phyloP scores from a whole-genome alignment of 2,113 vertebrate species.

The Passer domesticus region DNA sequence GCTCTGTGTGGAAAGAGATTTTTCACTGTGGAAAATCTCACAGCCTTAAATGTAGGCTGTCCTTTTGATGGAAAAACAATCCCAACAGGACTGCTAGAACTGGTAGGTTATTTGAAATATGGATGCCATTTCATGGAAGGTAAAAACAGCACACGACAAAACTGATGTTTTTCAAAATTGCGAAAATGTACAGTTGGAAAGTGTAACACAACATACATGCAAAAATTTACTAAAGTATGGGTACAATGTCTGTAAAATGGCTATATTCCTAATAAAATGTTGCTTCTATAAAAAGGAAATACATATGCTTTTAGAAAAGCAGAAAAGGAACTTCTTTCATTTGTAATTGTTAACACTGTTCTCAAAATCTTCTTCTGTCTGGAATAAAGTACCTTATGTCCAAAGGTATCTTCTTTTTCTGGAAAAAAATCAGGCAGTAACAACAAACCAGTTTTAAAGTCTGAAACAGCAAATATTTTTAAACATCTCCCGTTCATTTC shows the following conservation, averaged over 20 bases:
- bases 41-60: neutral
- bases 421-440: neutral
- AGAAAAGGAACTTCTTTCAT: neutral
- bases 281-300: neutral
- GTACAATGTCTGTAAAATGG: neutral
- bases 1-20: neutral
- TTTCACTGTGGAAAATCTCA: neutral
- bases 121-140: neutral
- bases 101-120: neutral
- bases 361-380: neutral
- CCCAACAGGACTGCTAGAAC: neutral
- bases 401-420: neutral
- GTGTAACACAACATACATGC: neutral
- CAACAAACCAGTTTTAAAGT: neutral
- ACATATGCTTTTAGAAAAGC: neutral
- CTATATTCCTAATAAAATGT: neutral
- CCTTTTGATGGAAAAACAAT: neutral
- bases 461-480: neutral
- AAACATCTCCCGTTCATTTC: neutral
- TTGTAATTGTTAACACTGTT: neutral
- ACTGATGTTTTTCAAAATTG: neutral
- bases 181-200: neutral
- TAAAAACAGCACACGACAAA: neutral
- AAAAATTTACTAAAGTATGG: neutral
- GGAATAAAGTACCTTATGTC: neutral